Conservation (phyloP, 2,888 invertebrate genomes). For the Epiblema foenella region DNA sequence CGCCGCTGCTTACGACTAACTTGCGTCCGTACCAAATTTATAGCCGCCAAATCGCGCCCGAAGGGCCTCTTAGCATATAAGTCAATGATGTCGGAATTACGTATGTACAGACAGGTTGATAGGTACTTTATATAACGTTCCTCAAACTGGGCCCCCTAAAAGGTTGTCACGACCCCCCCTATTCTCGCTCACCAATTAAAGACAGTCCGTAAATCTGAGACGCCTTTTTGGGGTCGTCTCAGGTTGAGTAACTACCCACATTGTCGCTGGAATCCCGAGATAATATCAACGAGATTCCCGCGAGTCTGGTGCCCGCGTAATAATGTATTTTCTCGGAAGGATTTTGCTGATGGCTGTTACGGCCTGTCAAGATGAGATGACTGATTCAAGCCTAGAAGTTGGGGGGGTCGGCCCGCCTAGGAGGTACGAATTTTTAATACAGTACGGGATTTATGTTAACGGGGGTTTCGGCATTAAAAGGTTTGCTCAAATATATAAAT, state of each 20-base stretch:
- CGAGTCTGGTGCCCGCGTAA: slow-evolving; percentile 7
- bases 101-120: neutral
- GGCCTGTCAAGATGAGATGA: slow-evolving; percentile 36
- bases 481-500: neutral
- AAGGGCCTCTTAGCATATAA: too few species aligned
- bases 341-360: slow-evolving; percentile 40
- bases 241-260: slow-evolving; percentile 32
- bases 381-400: slow-evolving; percentile 37
- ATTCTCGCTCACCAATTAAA: neutral
- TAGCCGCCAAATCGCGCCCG: too few species aligned
- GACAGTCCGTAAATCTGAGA: slow-evolving; percentile 12
- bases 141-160: slow-evolving; percentile 38
- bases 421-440: slow-evolving; percentile 34
- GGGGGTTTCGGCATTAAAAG: neutral
- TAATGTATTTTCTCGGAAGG: slow-evolving; percentile 37
- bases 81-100: neutral
- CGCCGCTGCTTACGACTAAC: too few species aligned
- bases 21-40: too few species aligned
- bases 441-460: neutral
- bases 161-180: slow-evolving; percentile 27
- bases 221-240: slow-evolving; percentile 34
- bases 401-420: slow-evolving; percentile 36
- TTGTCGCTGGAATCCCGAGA: neutral
- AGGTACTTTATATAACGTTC: slow-evolving; percentile 22
- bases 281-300: neutral